A percentile compares a stretch with the other conserved stretches of the same genome.
phyloP scores from a whole-genome alignment of 2,113 vertebrate genomes.

The Turnix velox region DNA sequence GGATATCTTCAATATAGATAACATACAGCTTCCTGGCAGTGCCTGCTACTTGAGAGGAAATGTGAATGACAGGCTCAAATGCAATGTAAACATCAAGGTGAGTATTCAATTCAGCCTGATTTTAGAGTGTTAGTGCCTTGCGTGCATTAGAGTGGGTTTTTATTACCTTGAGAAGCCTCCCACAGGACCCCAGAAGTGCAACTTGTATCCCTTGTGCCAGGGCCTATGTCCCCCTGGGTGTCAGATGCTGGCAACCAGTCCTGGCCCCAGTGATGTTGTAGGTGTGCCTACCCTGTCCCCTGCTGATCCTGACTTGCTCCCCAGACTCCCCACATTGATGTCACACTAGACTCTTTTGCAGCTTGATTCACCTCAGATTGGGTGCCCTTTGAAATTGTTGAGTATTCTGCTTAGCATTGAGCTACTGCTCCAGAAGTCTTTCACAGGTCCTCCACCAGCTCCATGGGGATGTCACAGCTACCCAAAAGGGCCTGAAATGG shows the following conservation, averaged over 20 bases:
- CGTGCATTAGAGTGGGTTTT: neutral
- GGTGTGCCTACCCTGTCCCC: neutral
- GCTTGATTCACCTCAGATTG: neutral
- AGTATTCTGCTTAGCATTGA: neutral
- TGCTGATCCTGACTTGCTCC: neutral
- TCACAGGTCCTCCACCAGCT: neutral
- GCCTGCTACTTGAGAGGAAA: neutral
- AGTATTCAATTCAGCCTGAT: neutral
- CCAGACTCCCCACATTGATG: neutral
- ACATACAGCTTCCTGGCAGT: neutral
- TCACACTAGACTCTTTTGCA: neutral
- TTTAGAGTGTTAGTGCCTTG: neutral
- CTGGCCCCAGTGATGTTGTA: neutral
- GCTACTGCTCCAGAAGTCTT: neutral
- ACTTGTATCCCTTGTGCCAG: neutral
- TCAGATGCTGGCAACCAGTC: neutral
- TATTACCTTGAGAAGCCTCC: neutral
- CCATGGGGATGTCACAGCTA: neutral
- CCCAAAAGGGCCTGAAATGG: neutral
- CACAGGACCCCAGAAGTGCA: neutral
- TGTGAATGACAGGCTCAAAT: neutral
- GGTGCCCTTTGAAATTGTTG: neutral
- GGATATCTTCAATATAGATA: neutral
- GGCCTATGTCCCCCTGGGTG: rapidly evolving
- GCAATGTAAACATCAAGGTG: neutral